Evolutionary conservation across 2,797 vertebrate species (phyloP).

Genomic region (Sebastes ruberrimus): DNA sequence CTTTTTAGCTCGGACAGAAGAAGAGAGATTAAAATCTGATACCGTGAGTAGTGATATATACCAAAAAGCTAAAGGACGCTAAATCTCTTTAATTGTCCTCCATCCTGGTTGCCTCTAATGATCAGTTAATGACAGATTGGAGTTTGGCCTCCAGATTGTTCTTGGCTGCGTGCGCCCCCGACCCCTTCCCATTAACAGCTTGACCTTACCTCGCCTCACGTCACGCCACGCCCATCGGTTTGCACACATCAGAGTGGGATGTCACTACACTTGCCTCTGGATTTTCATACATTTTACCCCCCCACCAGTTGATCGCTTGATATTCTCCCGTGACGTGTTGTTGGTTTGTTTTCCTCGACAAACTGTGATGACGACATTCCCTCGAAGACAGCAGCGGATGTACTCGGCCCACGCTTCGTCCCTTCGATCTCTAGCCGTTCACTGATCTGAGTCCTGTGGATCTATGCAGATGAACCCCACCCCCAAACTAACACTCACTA

Average conservation of each 20-base stretch:
- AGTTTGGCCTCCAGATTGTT: slow-evolving; percentile 17
- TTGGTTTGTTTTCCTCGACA: slow-evolving; percentile 9
- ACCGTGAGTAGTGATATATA: not conserved
- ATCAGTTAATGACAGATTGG: slow-evolving; percentile 8
- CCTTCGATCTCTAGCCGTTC: slow-evolving; percentile 62
- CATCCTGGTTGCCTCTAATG: not conserved
- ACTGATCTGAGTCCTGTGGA: slow-evolving; percentile 78
- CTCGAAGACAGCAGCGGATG: slow-evolving; percentile 62
- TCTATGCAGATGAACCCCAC: slow-evolving; percentile 83
- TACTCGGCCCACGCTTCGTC: slow-evolving; percentile 36
- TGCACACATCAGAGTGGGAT: slow-evolving; percentile 13
- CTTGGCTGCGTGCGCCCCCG: not conserved
- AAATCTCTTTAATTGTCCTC: not conserved
- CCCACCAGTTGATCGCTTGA: not conserved
- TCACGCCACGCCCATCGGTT: not conserved
- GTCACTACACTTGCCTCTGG: slow-evolving; percentile 2
- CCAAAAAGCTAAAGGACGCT: not conserved
- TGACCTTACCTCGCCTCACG: slow-evolving; percentile 10
- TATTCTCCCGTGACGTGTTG: slow-evolving; percentile 8
- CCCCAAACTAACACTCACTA: slow-evolving; percentile 21
- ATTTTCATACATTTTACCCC: slow-evolving; percentile 9
- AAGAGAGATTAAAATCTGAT: not conserved
- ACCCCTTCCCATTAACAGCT: slow-evolving; percentile 10
- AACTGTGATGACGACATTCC: slow-evolving; percentile 38
- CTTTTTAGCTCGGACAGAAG: not conserved